phyloP scores from a whole-genome alignment of 1,140 invertebrate genomes.

The Drosophila seguyi region DNA sequence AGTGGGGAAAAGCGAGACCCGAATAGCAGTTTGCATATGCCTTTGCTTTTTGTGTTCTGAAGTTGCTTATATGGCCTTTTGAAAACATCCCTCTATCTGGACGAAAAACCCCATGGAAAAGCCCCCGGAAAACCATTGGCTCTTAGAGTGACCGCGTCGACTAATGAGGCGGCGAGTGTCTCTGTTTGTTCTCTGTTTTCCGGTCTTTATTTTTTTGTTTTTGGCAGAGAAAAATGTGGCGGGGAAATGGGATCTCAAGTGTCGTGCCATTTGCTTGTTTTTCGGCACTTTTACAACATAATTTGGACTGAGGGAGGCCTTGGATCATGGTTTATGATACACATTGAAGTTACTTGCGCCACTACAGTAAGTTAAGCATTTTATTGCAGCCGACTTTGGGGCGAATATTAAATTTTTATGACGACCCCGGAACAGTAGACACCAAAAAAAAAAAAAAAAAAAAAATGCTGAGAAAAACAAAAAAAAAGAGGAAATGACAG shows the following conservation, averaged over 20 bases:
- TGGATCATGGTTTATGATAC: conserved; percentile 64
- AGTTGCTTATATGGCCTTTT: not conserved
- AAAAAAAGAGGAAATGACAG: conserved; percentile 26
- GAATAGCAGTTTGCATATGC: conserved; percentile 19
- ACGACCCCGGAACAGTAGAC: conserved; percentile 28
- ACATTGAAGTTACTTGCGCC: conserved; percentile 33
- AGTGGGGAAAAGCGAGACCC: not conserved
- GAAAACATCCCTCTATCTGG: conserved; percentile 1
- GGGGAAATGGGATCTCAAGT: conserved; percentile 40
- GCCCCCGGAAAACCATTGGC: not conserved
- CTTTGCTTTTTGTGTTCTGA: not conserved
- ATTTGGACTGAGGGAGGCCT: conserved; percentile 37
- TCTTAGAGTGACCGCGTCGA: conserved; percentile 16
- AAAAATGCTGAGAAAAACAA: conserved; percentile 13
- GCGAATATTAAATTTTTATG: conserved; percentile 80
- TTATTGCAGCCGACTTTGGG: conserved; percentile 69
- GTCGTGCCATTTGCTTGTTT: conserved; percentile 44
- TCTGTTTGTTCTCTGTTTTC: conserved; percentile 16
- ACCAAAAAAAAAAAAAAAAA: not conserved
- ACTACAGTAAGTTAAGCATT: conserved; percentile 45
- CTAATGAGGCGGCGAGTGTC: conserved; percentile 63
- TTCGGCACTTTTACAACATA: conserved; percentile 73
- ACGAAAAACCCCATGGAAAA: not conserved
- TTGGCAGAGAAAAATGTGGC: not conserved
- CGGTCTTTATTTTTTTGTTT: not conserved